phyloP scores from a whole-genome alignment of 2,888 invertebrate genomes.

The Drosophila macrospina region DNA sequence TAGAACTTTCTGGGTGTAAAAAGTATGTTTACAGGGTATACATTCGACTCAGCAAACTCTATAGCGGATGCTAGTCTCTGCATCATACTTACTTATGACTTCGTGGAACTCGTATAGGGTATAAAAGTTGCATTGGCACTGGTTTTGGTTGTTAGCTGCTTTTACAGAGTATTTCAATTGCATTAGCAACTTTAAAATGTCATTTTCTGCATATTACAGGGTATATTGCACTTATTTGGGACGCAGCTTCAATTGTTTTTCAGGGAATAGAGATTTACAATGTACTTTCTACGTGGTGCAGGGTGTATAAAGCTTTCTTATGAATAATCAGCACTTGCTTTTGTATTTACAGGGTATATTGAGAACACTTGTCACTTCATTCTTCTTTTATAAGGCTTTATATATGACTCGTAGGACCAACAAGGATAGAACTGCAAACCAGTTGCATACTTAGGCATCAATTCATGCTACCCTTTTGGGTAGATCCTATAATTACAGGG shows the following conservation, averaged over 20 bases:
- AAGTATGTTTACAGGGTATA: no score
- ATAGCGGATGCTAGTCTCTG: no score
- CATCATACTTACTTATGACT: background rate
- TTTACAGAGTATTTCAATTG: background rate
- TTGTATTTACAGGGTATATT: background rate
- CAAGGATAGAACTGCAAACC: background rate
- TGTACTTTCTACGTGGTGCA: background rate
- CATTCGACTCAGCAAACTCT: no score
- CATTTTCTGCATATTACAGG: background rate
- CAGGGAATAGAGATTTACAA: no score
- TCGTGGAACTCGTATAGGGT: no score
- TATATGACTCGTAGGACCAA: no score
- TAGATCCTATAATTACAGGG: conserved; percentile 11
- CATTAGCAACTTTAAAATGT: no score
- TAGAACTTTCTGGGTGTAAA: background rate
- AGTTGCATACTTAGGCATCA: background rate
- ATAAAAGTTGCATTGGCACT: background rate
- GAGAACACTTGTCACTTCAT: no score
- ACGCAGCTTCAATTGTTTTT: no score
- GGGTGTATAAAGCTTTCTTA: background rate
- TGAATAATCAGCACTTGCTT: background rate
- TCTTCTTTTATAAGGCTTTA: no score
- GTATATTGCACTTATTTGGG: no score
- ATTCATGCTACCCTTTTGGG: background rate
- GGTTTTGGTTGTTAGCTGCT: background rate